These are phyloP conservation scores for Arizona elegans DNA, from an alignment of 2,113 vertebrate species.

Conservation along the genomic window DNA sequence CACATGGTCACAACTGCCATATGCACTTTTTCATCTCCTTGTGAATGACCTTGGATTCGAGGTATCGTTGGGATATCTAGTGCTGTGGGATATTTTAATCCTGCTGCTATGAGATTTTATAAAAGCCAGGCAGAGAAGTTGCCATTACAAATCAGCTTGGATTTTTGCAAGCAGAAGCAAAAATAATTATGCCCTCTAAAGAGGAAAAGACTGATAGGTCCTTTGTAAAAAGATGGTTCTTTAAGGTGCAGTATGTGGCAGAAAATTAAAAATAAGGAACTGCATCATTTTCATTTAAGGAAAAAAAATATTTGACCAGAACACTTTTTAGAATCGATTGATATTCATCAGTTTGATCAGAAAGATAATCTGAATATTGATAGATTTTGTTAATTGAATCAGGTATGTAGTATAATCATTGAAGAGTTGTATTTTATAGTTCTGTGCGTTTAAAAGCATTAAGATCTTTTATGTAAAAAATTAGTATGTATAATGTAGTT, in stretches of 20 bases:
- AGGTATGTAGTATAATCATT: neutral
- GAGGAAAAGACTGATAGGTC: neutral
- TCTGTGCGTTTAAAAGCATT: neutral
- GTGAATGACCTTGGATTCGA: neutral
- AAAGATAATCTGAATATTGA: neutral
- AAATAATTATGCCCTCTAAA: neutral
- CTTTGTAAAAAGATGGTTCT: neutral
- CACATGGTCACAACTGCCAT: neutral
- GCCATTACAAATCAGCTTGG: neutral
- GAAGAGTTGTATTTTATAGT: neutral
- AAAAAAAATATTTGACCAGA: neutral
- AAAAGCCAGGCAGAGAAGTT: neutral
- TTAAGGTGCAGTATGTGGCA: neutral
- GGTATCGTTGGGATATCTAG: neutral
- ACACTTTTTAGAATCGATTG: neutral
- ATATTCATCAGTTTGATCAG: neutral
- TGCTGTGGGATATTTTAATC: neutral
- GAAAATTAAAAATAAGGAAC: neutral
- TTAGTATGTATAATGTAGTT: neutral
- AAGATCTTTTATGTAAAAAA: neutral
- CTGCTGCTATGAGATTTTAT: neutral
- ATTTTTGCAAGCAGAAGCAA: neutral
- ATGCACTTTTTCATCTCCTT: neutral
- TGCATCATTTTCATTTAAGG: neutral
- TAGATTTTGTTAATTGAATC: neutral